phyloP scores from a whole-genome alignment of 2,888 invertebrate genomes.

The Lasioglossum figueresi region DNA sequence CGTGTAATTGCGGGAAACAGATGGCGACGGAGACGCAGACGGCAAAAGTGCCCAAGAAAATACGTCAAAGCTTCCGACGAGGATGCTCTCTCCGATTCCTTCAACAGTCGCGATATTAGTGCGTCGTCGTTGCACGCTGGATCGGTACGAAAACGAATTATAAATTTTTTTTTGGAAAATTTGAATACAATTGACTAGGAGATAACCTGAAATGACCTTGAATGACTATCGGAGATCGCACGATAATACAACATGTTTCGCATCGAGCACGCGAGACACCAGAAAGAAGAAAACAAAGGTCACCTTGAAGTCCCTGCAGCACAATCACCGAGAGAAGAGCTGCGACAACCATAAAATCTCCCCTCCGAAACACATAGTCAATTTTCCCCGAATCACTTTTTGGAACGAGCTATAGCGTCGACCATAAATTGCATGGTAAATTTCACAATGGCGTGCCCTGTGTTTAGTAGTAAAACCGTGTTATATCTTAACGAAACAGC shows the following conservation, averaged over 20 bases:
- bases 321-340: background rate
- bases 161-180: background rate
- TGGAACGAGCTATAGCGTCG: background rate
- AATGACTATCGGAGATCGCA: too few species aligned
- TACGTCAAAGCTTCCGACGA: constrained; percentile 4
- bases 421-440: background rate
- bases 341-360: background rate
- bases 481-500: background rate
- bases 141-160: background rate
- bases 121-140: background rate
- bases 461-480: background rate
- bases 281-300: background rate
- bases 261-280: background rate
- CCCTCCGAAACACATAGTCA: too few species aligned
- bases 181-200: background rate
- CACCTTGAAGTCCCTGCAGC: background rate
- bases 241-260: background rate
- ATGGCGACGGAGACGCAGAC: background rate
- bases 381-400: background rate
- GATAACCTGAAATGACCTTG: too few species aligned
- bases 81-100: background rate
- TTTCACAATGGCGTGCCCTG: background rate
- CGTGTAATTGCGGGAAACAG: constrained; percentile 28
- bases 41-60: background rate
- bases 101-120: background rate